Evolutionary conservation across 2,888 invertebrate species (phyloP).

Genomic region (Lucinisca nassula): DNA sequence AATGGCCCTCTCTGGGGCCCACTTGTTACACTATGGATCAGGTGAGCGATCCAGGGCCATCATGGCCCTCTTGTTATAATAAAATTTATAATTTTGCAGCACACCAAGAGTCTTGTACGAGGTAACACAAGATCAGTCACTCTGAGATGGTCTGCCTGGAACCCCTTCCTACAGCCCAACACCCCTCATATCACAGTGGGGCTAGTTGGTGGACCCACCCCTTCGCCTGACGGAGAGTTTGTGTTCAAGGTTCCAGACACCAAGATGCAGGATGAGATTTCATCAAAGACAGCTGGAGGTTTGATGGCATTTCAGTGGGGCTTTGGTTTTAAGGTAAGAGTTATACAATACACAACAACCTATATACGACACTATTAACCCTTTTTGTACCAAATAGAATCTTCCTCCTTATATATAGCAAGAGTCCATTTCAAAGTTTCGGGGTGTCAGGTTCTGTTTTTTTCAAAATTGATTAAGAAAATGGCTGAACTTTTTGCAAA

Average conservation of each 20-base stretch:
- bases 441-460: too few relatives aligned
- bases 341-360: too few relatives aligned
- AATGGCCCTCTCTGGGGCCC: too few relatives aligned
- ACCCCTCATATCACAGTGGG: slow-evolving; percentile 78
- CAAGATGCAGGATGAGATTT: slow-evolving; percentile 78
- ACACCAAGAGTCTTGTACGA: slow-evolving; percentile 72
- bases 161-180: slow-evolving; percentile 85
- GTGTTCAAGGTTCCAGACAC: slow-evolving; percentile 86
- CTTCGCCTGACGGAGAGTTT: slow-evolving; percentile 87
- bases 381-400: too few relatives aligned
- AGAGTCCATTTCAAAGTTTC: too few relatives aligned
- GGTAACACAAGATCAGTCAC: slow-evolving; percentile 81
- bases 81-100: slow-evolving; percentile 12
- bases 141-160: slow-evolving; percentile 88
- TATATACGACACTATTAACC: too few relatives aligned
- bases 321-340: slow-evolving; percentile 67
- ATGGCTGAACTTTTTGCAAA: too few relatives aligned
- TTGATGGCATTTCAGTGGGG: slow-evolving; percentile 78
- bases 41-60: too few relatives aligned
- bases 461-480: too few relatives aligned
- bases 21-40: too few relatives aligned
- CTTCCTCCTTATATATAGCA: too few relatives aligned
- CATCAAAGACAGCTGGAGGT: slow-evolving; percentile 79
- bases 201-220: slow-evolving; percentile 87
- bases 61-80: too few relatives aligned